Percentiles rank a stretch among this genome's conserved stretches.
phyloP scores from a whole-genome alignment of 2,113 vertebrate genomes.

The Cacatua alba region DNA sequence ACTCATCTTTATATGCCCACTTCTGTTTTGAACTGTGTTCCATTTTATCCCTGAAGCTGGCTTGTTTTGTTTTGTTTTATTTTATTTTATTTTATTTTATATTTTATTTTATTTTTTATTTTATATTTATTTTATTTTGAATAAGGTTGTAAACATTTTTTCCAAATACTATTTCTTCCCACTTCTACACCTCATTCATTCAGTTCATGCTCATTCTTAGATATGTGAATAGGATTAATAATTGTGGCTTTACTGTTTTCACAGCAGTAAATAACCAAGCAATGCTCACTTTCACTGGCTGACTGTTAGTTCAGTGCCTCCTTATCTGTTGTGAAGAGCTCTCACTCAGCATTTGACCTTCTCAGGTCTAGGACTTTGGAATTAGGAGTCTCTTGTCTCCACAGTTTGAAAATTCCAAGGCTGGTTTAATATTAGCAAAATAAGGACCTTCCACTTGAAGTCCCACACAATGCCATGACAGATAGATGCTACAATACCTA shows the following conservation, averaged over 20 bases:
- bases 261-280: not conserved
- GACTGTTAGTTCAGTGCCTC: not conserved
- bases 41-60: not conserved
- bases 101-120: not conserved
- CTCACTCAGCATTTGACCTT: not conserved
- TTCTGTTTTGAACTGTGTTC: not conserved
- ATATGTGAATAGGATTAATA: not conserved
- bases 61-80: not conserved
- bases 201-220: not conserved
- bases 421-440: constrained; percentile 1
- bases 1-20: not conserved
- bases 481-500: fast-evolving
- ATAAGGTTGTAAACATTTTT: not conserved
- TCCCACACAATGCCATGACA: not conserved
- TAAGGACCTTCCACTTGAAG: not conserved
- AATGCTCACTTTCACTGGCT: not conserved
- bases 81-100: not conserved
- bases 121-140: not conserved
- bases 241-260: not conserved
- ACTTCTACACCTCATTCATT: not conserved
- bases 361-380: not conserved
- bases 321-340: not conserved
- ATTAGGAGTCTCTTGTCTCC: not conserved
- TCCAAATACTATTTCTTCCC: not conserved
- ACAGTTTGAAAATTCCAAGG: not conserved